Percentiles rank a stretch among this genome's conserved stretches.
These are phyloP conservation scores for Callithrix jacchus DNA, from an alignment of 2,113 vertebrate genomes.

Conservation along the genomic window DNA sequence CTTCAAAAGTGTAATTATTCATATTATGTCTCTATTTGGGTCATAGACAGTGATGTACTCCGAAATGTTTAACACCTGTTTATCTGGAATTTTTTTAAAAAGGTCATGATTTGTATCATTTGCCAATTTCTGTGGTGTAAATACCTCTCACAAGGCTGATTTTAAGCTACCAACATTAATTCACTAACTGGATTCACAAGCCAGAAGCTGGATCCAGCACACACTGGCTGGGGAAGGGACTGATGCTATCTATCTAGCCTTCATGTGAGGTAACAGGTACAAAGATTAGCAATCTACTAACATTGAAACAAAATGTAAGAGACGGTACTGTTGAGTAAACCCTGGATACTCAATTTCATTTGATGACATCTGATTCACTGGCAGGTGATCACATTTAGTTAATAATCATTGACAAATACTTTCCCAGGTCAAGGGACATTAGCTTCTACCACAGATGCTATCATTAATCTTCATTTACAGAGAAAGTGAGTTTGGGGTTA, in stretches of 20 bases:
- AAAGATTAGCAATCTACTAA: conserved; percentile 51
- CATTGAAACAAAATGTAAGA: neutral
- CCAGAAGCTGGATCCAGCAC: neutral
- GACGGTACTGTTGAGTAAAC: neutral
- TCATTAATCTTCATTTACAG: neutral
- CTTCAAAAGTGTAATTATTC: neutral
- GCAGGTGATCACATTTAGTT: conserved; percentile 18
- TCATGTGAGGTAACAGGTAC: neutral
- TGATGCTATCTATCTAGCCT: neutral
- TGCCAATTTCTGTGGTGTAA: neutral
- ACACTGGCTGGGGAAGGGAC: neutral
- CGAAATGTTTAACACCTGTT: neutral
- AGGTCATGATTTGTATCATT: neutral
- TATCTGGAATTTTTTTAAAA: neutral
- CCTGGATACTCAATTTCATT: neutral
- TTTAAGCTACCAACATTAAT: neutral
- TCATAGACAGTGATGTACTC: neutral
- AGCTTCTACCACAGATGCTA: neutral
- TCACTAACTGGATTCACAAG: neutral
- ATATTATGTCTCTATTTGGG: neutral
- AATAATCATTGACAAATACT: conserved; percentile 1
- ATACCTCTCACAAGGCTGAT: neutral
- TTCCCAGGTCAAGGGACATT: neutral
- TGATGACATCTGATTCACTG: neutral
- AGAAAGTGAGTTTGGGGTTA: neutral